phyloP scores from a whole-genome alignment of 2,888 invertebrate species.

The Muscina levida region DNA sequence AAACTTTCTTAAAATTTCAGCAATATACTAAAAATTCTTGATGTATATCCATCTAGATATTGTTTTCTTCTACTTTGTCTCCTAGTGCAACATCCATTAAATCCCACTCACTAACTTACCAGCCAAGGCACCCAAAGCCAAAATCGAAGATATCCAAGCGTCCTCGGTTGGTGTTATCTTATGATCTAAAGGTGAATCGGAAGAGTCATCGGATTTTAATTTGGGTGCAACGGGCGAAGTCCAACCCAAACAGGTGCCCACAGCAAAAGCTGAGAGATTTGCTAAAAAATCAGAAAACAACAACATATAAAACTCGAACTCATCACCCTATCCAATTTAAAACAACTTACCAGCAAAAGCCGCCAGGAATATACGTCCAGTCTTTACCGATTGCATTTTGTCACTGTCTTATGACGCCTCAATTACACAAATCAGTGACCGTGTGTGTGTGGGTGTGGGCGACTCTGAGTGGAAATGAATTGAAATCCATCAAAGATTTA shows the following conservation, averaged over 20 bases:
- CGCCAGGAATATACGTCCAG: slow-evolving; percentile 84
- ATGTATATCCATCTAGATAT: no score
- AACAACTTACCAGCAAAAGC: slow-evolving; percentile 84
- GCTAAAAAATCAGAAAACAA: slow-evolving; percentile 80
- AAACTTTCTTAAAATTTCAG: no score
- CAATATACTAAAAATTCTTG: no score
- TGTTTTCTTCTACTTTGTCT: no score
- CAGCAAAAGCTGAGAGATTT: slow-evolving; percentile 85
- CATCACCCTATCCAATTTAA: neutral
- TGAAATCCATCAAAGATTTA: neutral
- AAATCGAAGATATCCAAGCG: slow-evolving; percentile 87
- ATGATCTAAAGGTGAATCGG: slow-evolving; percentile 80
- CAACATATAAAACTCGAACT: neutral
- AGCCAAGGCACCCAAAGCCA: slow-evolving; percentile 85
- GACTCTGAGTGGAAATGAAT: no score
- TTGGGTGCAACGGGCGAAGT: slow-evolving; percentile 86
- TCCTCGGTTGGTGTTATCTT: slow-evolving; percentile 81
- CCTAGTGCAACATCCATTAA: no score
- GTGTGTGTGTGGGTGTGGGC: neutral
- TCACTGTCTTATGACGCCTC: slow-evolving; percentile 51
- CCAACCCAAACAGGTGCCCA: slow-evolving; percentile 87
- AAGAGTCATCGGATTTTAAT: slow-evolving; percentile 78
- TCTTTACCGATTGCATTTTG: slow-evolving; percentile 83
- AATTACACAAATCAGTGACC: neutral
- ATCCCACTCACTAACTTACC: no score